Evolutionary conservation across 2,888 invertebrate species (phyloP).

Genomic region (Neoitamus cyanurus): DNA sequence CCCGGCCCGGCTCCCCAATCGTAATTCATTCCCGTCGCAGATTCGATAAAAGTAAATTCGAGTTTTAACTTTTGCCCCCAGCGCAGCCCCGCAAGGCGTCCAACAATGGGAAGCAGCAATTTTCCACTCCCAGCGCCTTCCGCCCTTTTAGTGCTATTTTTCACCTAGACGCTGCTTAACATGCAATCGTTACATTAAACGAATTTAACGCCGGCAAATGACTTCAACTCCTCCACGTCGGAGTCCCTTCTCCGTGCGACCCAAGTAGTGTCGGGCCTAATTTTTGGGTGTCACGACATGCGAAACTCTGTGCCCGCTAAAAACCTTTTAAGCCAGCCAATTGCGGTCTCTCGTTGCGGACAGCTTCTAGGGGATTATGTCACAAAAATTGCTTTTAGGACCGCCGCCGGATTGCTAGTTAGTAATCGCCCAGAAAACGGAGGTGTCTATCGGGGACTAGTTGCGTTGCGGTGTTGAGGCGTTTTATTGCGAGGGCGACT

Average conservation of each 20-base stretch:
- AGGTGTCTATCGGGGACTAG: not conserved
- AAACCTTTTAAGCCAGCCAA: constrained; percentile 25
- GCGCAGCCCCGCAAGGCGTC: not conserved
- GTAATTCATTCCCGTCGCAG: constrained; percentile 16
- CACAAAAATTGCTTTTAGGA: not conserved
- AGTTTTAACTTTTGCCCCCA: constrained; percentile 27
- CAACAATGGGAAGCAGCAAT: constrained; percentile 31
- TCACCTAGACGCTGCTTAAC: not conserved
- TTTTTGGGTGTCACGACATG: constrained; percentile 43
- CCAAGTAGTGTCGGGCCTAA: constrained; percentile 5
- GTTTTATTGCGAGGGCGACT: not conserved
- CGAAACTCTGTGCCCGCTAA: not conserved
- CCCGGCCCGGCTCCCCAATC: not conserved
- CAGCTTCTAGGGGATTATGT: not conserved
- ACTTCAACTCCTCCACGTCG: not conserved
- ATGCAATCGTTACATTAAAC: constrained; percentile 34
- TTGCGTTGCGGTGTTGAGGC: not conserved
- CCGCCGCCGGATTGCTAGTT: not conserved
- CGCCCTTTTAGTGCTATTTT: not conserved
- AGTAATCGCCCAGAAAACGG: not conserved
- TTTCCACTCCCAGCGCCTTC: constrained; percentile 34
- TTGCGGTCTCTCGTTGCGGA: not conserved
- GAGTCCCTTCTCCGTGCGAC: not conserved
- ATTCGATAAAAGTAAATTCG: constrained; percentile 40
- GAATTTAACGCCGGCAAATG: constrained; percentile 27